Conservation (phyloP, 2,797 vertebrate species). For the Chiloscyllium punctatum region DNA sequence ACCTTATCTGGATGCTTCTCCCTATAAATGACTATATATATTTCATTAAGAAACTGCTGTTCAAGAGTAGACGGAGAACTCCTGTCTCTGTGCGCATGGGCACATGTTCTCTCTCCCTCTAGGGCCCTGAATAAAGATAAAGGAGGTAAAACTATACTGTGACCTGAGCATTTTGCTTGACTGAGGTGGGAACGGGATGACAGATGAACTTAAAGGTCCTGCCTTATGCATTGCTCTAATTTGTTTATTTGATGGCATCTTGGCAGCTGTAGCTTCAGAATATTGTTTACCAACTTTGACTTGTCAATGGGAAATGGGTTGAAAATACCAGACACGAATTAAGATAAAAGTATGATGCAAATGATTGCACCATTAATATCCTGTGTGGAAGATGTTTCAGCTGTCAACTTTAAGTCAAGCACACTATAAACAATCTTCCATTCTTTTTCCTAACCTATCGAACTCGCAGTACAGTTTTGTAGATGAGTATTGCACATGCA, state of each 20-base stretch:
- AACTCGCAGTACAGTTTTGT: background rate
- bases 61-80: no score
- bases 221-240: background rate
- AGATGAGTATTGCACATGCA: background rate
- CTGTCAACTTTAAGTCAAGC: background rate
- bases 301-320: no score
- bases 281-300: background rate
- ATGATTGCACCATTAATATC: background rate
- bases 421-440: background rate
- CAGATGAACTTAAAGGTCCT: background rate
- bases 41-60: no score
- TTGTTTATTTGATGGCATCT: background rate
- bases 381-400: background rate
- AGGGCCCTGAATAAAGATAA: no score
- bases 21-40: no score
- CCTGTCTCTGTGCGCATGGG: no score
- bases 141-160: no score
- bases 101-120: no score
- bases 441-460: background rate
- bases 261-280: background rate
- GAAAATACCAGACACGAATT: background rate
- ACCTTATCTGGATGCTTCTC: no score
- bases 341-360: background rate
- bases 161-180: no score
- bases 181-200: no score